Evolutionary conservation across 1,140 invertebrate genomes (phyloP), one percentile per base, ranked within the genome.

Genomic region (Medauroidea extradentata): DNA sequence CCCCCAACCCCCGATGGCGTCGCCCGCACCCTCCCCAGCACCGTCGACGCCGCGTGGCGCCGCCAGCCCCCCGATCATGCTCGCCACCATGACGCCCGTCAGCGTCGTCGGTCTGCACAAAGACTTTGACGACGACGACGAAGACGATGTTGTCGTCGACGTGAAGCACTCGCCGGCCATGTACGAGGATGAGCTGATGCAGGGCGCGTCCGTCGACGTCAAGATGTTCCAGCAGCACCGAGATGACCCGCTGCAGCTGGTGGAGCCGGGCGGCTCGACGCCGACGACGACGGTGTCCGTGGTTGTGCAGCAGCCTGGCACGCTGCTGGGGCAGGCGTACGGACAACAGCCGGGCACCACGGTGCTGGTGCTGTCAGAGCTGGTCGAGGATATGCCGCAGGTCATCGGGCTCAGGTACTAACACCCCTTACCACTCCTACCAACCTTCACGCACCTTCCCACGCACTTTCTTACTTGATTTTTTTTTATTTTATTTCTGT

Each of bases 1-100:
- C 1, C 56, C 56, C 11, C 56, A 27, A 9, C 38, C 56, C 14
- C 56, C 56, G 13, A 27, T 21, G 34, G 56, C 44, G 18, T 57
- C 56, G 0, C 56, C 56, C 1, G 56, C 29, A 13, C 41, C 42
- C 14, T 29, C 44, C 18, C 39, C 44, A 14, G 27, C 25, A 11
- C n/a, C n/a, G 3, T 18, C 44, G n/a, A 27, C 56, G 11, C 49
- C 49, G 38, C 49, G 19, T 54, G 61, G 67, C 44, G 71, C 81
- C 11, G 81, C 83, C 4, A 81, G 81, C 67, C 82, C 83, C 18
- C 85, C 87, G 64, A 81, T 86, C 29, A 80, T 89, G 69, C 77
- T 89, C 58, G 85, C 87, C 39, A 89, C 87, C 63, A 89, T 89
- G 87, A 89, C 84, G 52, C 84, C 84, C 43, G 84, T 85, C 19